Conservation (phyloP, 2,888 invertebrate species). For the Diachrysia chrysitis region DNA sequence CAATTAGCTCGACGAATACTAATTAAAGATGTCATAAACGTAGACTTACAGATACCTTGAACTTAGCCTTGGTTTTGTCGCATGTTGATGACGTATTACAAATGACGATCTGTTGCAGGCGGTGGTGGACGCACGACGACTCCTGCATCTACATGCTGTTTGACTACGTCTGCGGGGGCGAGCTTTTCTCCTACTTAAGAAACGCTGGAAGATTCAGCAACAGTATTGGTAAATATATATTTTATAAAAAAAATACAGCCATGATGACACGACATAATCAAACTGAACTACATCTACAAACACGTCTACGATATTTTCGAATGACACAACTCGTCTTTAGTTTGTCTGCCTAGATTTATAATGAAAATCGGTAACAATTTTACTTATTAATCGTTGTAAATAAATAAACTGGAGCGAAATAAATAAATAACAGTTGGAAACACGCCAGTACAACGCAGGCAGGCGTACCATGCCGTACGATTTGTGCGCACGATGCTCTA, state of each 20-base stretch:
- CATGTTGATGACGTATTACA: constrained; percentile 21
- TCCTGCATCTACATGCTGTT: constrained; percentile 98
- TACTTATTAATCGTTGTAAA: constrained; percentile 69
- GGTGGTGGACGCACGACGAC: constrained; percentile 97
- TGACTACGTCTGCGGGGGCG: constrained; percentile 99
- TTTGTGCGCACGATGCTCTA: constrained; percentile 67
- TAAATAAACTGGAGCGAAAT: constrained; percentile 76
- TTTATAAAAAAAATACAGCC: background rate
- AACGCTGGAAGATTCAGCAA: constrained; percentile 97
- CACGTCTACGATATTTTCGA: constrained; percentile 22
- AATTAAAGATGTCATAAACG: constrained; percentile 28
- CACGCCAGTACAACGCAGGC: constrained; percentile 67
- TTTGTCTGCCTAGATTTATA: constrained; percentile 60
- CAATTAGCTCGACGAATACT: constrained; percentile 36
- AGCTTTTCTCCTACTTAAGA: constrained; percentile 98
- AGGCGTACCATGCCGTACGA: constrained; percentile 51
- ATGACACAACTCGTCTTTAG: constrained; percentile 54
- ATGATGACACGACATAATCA: constrained; percentile 2
- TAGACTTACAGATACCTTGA: constrained; percentile 19
- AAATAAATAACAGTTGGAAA: constrained; percentile 76
- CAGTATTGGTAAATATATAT: constrained; percentile 90
- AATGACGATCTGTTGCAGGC: constrained; percentile 87
- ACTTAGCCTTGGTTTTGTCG: constrained; percentile 17
- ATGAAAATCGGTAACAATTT: constrained; percentile 61
- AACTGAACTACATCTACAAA: constrained; percentile 10